Evolutionary conservation across 2,113 vertebrate genomes (phyloP), one percentile per base, ranked within the genome.

Genomic region (Melanerpes formicivorus): DNA sequence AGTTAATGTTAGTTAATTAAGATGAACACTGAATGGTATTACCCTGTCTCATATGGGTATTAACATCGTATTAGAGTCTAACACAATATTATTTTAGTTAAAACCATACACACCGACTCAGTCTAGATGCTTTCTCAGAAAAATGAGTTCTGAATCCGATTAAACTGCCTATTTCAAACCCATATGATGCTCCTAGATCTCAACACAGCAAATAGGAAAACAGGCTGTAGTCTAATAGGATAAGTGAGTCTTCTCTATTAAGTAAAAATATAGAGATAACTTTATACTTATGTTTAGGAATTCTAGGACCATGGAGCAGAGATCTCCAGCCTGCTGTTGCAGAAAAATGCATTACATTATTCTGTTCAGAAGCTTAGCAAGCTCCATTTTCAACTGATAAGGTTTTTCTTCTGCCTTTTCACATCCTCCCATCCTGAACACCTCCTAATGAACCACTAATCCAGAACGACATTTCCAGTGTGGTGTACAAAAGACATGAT

Each of bases 1-100:
- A 95, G 97, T 97, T 98, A 98, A 98, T 98, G 97, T 97, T 97
- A 95, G 92, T 96, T 98, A 98, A 98, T 98, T 98, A 98, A 97
- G 97, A 97, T 97, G 98, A 97, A 97, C 96, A 92, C 84, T 93
- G 96, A 97, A 95, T 96, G 91, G 96, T 97, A 96, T 93, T 97
- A 97, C 96, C 91, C 89, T 95, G 96, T 95, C 97, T 97, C 96
- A 90, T 87, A 92, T 92, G 96, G 91, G 93, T 97, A 97, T 97
- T 97, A 97, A 96, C 90, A 95, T 96, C 64, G 1, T 97, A 96
- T 97, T 97, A 97, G 93, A 95, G 87, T 84, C 94, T 97, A 98
- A 97, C 96, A 98, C 97, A 98, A 98, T 97, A 97, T 97, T 98
- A 97, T 97, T 97, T 97, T 97, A 97, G 96, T 96, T 96, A 97